phyloP scores from a whole-genome alignment of 2,888 invertebrate genomes.

The Nebria salina region DNA sequence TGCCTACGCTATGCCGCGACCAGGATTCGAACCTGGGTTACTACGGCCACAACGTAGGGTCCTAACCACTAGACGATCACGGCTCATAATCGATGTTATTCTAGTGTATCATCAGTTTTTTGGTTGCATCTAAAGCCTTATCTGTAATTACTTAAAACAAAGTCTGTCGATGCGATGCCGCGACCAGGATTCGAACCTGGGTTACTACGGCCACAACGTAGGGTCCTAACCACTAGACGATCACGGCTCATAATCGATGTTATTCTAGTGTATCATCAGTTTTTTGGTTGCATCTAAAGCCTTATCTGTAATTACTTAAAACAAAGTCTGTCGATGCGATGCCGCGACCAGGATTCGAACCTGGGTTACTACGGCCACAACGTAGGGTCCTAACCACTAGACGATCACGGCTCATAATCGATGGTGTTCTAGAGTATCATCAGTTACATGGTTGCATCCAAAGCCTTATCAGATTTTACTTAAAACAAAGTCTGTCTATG shows the following conservation, averaged over 20 bases:
- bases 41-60: background rate
- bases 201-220: background rate
- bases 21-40: background rate
- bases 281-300: too few species aligned
- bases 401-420: background rate
- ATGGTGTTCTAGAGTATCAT: too few species aligned
- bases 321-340: background rate
- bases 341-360: background rate
- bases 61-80: conserved; percentile 1
- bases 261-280: too few species aligned
- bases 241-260: background rate
- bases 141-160: too few species aligned
- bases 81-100: background rate
- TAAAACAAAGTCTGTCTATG: too few species aligned
- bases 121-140: too few species aligned
- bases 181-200: background rate
- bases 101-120: too few species aligned
- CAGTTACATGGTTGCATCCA: too few species aligned
- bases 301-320: too few species aligned
- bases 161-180: background rate
- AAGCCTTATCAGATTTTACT: too few species aligned
- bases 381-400: background rate
- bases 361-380: background rate
- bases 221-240: background rate
- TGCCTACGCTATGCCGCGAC: background rate